phyloP scores from a whole-genome alignment of 2,797 vertebrate species.

The Myripristis murdjan region DNA sequence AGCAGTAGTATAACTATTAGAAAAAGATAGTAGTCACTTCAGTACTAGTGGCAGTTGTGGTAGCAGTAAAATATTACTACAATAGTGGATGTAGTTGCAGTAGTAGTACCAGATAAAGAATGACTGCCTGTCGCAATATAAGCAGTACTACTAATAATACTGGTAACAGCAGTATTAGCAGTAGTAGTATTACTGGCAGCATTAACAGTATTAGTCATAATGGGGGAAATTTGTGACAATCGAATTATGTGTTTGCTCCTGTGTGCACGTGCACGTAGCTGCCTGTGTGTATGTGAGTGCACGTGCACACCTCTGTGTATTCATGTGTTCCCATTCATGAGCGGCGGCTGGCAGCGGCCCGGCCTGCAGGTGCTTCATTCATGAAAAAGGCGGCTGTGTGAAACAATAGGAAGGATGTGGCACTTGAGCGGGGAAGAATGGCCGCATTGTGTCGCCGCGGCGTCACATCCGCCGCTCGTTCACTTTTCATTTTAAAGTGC shows the following conservation, averaged over 20 bases:
- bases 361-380: conserved; percentile 33
- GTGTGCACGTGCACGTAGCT: background rate
- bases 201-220: no score
- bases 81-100: no score
- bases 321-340: background rate
- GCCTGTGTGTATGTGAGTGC: background rate
- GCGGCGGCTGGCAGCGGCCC: background rate
- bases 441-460: conserved; percentile 20
- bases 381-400: conserved; percentile 7
- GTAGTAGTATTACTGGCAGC: no score
- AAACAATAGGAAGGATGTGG: conserved; percentile 28
- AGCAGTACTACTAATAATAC: no score
- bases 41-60: no score
- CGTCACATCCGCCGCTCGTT: conserved; percentile 9
- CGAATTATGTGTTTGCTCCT: background rate
- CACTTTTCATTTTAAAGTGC: conserved; percentile 36
- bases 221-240: no score
- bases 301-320: background rate
- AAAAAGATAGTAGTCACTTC: no score
- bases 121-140: no score
- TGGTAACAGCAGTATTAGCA: no score
- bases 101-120: no score
- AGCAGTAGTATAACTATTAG: no score
- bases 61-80: no score
- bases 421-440: conserved; percentile 10